Conservation (phyloP, 2,888 invertebrate species). For the Deroplatys truncata region DNA sequence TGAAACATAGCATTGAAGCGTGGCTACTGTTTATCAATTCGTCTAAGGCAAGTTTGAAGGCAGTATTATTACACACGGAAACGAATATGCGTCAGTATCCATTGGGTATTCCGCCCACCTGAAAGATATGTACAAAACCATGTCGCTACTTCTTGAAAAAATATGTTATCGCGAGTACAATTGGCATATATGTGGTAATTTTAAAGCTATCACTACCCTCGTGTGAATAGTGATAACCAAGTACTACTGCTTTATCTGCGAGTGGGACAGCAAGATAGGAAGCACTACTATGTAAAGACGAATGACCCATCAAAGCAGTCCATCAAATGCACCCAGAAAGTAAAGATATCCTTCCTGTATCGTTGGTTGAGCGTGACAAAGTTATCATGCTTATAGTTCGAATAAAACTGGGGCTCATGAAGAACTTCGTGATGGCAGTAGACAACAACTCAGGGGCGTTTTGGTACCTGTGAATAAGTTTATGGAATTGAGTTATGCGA, state of each 20-base stretch:
- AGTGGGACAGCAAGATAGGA: background rate
- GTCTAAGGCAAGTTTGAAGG: background rate
- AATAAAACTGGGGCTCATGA: background rate
- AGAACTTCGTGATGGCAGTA: too few species aligned
- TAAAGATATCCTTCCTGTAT: background rate
- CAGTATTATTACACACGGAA: background rate
- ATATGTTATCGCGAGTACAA: too few species aligned
- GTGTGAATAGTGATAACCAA: background rate
- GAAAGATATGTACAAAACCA: background rate
- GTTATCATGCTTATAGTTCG: background rate
- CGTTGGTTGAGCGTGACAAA: background rate
- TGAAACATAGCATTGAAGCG: background rate
- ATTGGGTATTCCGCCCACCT: background rate
- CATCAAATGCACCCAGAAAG: conserved; percentile 17
- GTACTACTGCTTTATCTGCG: background rate
- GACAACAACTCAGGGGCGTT: background rate
- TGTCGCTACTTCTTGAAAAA: too few species aligned
- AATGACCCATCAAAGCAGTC: conserved; percentile 17
- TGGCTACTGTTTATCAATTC: background rate
- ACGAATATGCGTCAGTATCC: background rate
- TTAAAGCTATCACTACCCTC: conserved; percentile 1
- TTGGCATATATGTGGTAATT: too few species aligned
- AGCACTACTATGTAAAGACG: background rate
- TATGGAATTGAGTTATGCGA: conserved; percentile 15
- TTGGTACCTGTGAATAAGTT: background rate